Percentiles rank a stretch among this genome's conserved stretches.
Evolutionary conservation across 2,113 vertebrate species (phyloP).

Genomic region (Mustela lutreola): DNA sequence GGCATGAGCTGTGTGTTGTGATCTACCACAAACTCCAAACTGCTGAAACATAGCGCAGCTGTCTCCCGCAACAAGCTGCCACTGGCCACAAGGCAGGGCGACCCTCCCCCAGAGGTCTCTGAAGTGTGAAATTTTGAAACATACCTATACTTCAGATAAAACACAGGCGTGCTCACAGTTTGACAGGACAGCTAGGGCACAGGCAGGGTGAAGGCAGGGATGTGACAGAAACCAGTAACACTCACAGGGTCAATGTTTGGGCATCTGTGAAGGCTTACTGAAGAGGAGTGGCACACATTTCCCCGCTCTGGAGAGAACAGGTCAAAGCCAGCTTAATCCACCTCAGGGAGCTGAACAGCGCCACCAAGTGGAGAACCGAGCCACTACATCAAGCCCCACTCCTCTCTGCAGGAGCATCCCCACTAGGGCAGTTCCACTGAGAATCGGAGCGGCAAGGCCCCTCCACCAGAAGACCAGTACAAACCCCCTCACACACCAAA

Average conservation of each 20-base stretch:
- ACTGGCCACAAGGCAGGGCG: not conserved
- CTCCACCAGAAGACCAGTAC: not conserved
- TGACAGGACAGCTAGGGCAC: not conserved
- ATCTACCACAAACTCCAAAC: not conserved
- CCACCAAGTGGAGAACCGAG: not conserved
- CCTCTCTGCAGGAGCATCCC: not conserved
- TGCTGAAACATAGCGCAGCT: not conserved
- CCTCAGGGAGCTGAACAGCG: not conserved
- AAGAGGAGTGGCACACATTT: not conserved
- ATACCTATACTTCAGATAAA: not conserved
- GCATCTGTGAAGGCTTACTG: not conserved
- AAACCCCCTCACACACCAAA: not conserved
- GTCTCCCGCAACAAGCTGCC: not conserved
- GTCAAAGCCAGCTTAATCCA: not conserved
- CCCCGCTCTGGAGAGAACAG: not conserved
- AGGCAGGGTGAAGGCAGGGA: not conserved
- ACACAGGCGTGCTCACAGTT: not conserved
- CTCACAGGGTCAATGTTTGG: not conserved
- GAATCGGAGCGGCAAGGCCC: not conserved
- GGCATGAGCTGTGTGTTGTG: not conserved
- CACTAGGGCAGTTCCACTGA: not conserved
- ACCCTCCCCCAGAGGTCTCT: not conserved
- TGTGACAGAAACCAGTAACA: not conserved
- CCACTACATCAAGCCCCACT: not conserved
- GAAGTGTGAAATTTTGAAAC: not conserved